Evolutionary conservation across 1,140 invertebrate genomes (phyloP).

Genomic region (Propsilocerus akamusi): DNA sequence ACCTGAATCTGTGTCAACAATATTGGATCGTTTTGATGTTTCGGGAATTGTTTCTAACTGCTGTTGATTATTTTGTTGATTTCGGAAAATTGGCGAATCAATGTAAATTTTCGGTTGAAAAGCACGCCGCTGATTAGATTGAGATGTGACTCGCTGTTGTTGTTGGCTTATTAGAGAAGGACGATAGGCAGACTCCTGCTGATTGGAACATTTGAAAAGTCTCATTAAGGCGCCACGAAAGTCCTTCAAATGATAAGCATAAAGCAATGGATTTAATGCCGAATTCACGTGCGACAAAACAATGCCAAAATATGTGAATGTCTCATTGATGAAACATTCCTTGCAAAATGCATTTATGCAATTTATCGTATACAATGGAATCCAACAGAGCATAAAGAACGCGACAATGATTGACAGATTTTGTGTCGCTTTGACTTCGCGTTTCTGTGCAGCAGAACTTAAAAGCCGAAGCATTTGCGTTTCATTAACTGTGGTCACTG

Average conservation of each 20-base stretch:
- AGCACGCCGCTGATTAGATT: neutral
- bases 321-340: constrained; percentile 39
- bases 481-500: constrained; percentile 6
- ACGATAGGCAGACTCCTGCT: neutral
- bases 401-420: constrained; percentile 77
- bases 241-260: constrained; percentile 77
- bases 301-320: constrained; percentile 62
- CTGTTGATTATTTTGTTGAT: neutral
- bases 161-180: neutral
- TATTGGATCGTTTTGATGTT: too few relatives aligned
- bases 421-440: constrained; percentile 81
- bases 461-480: constrained; percentile 47
- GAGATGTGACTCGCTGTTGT: neutral
- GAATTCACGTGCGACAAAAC: constrained; percentile 79
- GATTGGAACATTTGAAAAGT: neutral
- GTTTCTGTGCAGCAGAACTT: constrained; percentile 48
- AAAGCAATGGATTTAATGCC: constrained; percentile 69
- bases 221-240: constrained; percentile 45
- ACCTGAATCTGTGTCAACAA: too few relatives aligned
- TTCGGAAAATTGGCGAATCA: neutral
- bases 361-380: constrained; percentile 81
- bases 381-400: constrained; percentile 87
- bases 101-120: neutral
- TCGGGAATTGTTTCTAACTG: neutral
- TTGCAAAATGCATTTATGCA: constrained; percentile 66